Percentiles rank a stretch among this genome's conserved stretches.
Conservation (phyloP, 2,888 invertebrate species). For the Dicyrtoma fusca region DNA sequence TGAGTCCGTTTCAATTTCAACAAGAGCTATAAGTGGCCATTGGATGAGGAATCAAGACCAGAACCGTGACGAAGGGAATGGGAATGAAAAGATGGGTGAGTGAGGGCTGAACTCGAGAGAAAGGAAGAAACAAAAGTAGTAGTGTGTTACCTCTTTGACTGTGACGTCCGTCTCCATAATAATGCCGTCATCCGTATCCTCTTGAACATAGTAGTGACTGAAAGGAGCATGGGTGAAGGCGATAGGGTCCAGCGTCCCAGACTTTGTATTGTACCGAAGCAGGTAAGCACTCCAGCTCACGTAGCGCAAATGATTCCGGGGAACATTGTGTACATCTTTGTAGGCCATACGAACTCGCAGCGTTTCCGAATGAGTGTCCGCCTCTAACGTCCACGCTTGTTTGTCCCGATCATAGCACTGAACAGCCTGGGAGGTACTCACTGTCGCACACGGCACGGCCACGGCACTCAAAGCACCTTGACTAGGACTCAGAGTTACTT, state of each 20-base stretch:
- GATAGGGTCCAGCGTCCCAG: conserved; percentile 68
- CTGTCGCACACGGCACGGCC: conserved; percentile 38
- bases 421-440: conserved; percentile 60
- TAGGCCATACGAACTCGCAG: conserved; percentile 75
- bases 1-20: no score
- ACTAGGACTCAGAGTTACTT: conserved; percentile 61
- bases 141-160: conserved; percentile 67
- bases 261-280: conserved; percentile 64
- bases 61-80: neutral
- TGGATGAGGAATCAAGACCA: neutral
- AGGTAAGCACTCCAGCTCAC: conserved; percentile 75
- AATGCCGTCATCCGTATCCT: conserved; percentile 76
- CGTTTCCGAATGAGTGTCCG: conserved; percentile 76
- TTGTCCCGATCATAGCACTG: conserved; percentile 80
- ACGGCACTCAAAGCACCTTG: conserved; percentile 46
- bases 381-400: conserved; percentile 76
- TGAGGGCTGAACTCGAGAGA: neutral
- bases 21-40: no score
- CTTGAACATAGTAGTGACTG: conserved; percentile 79
- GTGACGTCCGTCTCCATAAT: conserved; percentile 78
- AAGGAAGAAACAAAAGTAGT: no score
- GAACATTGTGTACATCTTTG: conserved; percentile 76
- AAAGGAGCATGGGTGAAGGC: conserved; percentile 74
- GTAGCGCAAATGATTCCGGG: conserved; percentile 72
- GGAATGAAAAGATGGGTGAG: no score